phyloP scores from a whole-genome alignment of 2,797 vertebrate species.

The Lithobates sylvaticus region DNA sequence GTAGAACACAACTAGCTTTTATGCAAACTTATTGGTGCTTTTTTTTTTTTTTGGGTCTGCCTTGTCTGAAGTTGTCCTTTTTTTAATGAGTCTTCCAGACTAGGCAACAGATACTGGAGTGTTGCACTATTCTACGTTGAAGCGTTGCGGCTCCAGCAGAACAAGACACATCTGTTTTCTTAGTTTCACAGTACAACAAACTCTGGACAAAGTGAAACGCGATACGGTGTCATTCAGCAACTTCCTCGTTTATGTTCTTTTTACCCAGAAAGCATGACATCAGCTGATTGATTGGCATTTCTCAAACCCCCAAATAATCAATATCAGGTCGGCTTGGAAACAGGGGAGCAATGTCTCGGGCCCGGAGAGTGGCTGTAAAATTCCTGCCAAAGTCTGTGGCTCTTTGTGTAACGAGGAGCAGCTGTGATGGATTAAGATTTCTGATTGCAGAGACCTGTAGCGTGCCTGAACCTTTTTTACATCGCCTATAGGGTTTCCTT shows the following conservation, averaged over 20 bases:
- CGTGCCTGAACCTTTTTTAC: slow-evolving; percentile 28
- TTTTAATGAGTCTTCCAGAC: too few relatives aligned
- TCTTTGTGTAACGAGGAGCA: slow-evolving; percentile 53
- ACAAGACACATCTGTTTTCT: slow-evolving; percentile 24
- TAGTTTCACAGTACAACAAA: not conserved
- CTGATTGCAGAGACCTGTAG: slow-evolving; percentile 35
- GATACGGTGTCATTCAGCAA: slow-evolving; percentile 1
- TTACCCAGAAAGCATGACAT: slow-evolving; percentile 13
- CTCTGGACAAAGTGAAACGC: not conserved
- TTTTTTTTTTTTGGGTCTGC: too few relatives aligned
- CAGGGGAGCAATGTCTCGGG: not conserved
- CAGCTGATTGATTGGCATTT: slow-evolving; percentile 24
- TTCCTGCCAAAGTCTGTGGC: slow-evolving; percentile 53
- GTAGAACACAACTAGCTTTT: too few relatives aligned
- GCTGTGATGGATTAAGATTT: slow-evolving; percentile 53
- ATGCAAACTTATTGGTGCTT: too few relatives aligned
- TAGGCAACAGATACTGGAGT: not conserved
- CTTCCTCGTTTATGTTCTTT: not conserved
- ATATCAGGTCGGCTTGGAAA: slow-evolving; percentile 28
- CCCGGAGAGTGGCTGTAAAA: slow-evolving; percentile 35
- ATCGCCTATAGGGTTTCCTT: slow-evolving; percentile 15
- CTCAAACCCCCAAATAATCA: slow-evolving; percentile 39
- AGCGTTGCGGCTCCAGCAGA: not conserved
- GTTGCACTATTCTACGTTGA: not conserved
- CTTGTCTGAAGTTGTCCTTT: too few relatives aligned